Base-by-base conservation (phyloP, 2,113 vertebrate species). In the Blennius ocellaris region DNA sequence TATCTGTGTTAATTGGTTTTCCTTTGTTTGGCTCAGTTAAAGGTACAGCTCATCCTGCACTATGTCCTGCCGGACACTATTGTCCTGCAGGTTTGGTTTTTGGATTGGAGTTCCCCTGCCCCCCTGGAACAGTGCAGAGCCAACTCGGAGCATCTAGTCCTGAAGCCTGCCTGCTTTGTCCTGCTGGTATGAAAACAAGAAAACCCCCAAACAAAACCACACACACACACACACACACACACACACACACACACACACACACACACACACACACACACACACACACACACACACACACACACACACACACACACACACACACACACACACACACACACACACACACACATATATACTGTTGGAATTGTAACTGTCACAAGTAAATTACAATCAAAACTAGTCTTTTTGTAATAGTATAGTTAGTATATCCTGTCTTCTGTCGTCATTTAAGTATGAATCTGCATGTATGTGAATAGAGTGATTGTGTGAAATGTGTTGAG, bases 141-240 rank as follows among this genome's bases (percentile, higher is more conserved):
- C 92, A 88, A 43, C 40, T 37, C 10, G 95, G 95, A 43, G 93
- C 93, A 3, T 78, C 89, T 11, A 70, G 72, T 0, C 68, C 88
- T 78, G 76, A 88, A 7, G 92, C 94, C 61, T 97, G 97, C 52
- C 89, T 95, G 66, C 90, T 72, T 2, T 98, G 96, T 77, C 96
- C 95, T 2, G 84, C 96, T 76, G 96, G 97, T 99, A 68, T 60
- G 82, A 6, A 52, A 50, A 58, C 53, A 39, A n/a, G n/a, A n/a
- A n/a, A 47, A 1, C 48, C 63, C 10, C 7, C n/a, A n/a, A n/a
- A n/a, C n/a, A n/a, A n/a, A n/a, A n/a, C n/a, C n/a, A n/a, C n/a
- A n/a, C n/a, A n/a, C n/a, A n/a, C n/a, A n/a, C n/a, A n/a, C n/a
- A n/a, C n/a, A n/a, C n/a, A n/a, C n/a, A n/a, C n/a, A n/a, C n/a